Evolutionary conservation across 2,888 invertebrate species (phyloP), one percentile per base, ranked within the genome.

Genomic region (Lamellibrachia satsuma): DNA sequence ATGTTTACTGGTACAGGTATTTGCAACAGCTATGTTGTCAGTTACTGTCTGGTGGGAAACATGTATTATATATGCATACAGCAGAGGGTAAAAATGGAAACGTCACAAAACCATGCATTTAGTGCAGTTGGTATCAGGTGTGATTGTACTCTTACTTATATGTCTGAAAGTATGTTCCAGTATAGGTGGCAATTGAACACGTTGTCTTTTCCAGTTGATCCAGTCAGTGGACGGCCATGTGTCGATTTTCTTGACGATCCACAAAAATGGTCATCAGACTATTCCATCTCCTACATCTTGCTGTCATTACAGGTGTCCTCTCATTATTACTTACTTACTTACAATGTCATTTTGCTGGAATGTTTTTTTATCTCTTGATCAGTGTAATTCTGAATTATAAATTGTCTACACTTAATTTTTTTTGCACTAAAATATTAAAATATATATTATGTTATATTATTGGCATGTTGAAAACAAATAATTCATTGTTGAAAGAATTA

Each of bases 151-250:
- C 22, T 75, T 22, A 75, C 4, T n/a, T 75, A 22, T 15, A 75
- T 75, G 22, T n/a, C 75, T 75, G 22, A 75, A 75, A n/a, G 22
- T 15, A 75, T 75, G 22, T 15, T 75, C 75, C 75, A 75, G 75
- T 75, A 6, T 75, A 3, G n/a, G 22, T 75, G 22, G n/a, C 7
- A 55, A 75, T 15, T 75, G 22, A 15, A 75, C 75, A 22, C 52
- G 11, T 92, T 57, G 91, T 93, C 27, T 91, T 75, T 95, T 95
- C 52, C 95, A 96, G 96, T 96, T 93, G 96, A 96, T 92, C 95
- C 95, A 94, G 94, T 95, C 39, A 96, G 95, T 92, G 96, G 96
- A 1, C 93, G 94, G 91, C 96, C 96, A 7, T 95, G 95, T 94
- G 93, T 96, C 91, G 95, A 96, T 92, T 95, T 95, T 93, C 93